phyloP scores from a whole-genome alignment of 1,140 invertebrate species.

The Calycopis cecrops region DNA sequence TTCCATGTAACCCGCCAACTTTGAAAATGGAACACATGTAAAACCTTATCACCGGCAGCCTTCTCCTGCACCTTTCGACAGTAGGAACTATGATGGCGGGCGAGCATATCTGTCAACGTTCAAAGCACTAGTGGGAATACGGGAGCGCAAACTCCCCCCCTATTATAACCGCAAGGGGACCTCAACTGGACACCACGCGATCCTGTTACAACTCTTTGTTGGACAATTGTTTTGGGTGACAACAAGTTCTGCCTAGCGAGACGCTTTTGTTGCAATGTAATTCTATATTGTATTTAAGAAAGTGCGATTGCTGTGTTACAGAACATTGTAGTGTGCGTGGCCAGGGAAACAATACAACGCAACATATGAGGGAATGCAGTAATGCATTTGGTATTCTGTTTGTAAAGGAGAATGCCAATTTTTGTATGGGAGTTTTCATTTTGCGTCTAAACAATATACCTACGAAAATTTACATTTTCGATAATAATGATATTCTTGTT shows the following conservation, averaged over 20 bases:
- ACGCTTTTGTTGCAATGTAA: neutral
- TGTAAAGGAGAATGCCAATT: too few species aligned
- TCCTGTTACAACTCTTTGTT: slow-evolving; percentile 20
- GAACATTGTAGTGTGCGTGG: too few species aligned
- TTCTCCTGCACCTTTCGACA: slow-evolving; percentile 42
- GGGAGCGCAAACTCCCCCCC: neutral
- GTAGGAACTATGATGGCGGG: slow-evolving; percentile 42
- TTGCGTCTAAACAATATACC: too few species aligned
- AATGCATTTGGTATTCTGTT: too few species aligned
- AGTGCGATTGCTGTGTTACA: too few species aligned
- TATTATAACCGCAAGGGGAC: neutral
- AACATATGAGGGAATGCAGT: too few species aligned
- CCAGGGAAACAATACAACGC: too few species aligned
- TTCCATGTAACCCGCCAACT: neutral
- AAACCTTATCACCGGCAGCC: slow-evolving; percentile 32
- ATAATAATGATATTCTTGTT: too few species aligned
- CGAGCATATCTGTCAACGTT: slow-evolving; percentile 24
- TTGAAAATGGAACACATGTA: neutral
- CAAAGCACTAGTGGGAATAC: too few species aligned
- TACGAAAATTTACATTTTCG: too few species aligned
- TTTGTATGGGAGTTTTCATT: too few species aligned
- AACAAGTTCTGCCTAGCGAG: neutral
- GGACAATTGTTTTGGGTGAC: neutral
- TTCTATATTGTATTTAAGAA: neutral
- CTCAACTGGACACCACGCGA: slow-evolving; percentile 6